Conservation (phyloP, 2,888 invertebrate genomes). For the Drosophila heteroneura region DNA sequence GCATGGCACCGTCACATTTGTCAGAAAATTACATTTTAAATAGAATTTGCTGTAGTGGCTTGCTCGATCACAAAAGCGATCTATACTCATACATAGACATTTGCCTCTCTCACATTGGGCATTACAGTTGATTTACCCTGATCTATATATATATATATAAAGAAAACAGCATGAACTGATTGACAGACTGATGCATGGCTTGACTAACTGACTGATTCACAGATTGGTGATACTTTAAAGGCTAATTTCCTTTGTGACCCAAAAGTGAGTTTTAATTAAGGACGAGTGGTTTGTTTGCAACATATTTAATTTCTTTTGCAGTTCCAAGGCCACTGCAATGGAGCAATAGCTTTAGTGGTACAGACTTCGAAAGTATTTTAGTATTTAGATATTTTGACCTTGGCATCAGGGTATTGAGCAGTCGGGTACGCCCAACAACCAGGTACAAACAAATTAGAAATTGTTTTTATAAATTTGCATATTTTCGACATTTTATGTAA, state of each 20-base stretch:
- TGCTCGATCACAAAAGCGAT: slow-evolving; percentile 59
- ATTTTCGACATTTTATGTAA: slow-evolving; percentile 4
- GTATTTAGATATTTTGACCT: not conserved
- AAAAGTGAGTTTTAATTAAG: not conserved
- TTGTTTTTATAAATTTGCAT: slow-evolving; percentile 8
- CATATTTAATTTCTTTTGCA: not conserved
- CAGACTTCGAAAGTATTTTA: not conserved
- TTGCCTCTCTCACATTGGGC: slow-evolving; percentile 33
- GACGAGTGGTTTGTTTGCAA: not conserved
- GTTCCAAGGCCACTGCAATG: not conserved
- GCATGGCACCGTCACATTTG: slow-evolving; percentile 33
- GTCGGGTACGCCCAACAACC: not conserved
- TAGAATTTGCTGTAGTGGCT: slow-evolving; percentile 51
- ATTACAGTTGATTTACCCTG: slow-evolving; percentile 47
- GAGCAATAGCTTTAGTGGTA: not conserved
- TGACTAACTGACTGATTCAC: not conserved
- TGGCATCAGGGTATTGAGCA: not conserved
- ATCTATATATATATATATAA: slow-evolving; percentile 6
- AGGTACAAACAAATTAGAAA: not conserved
- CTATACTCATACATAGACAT: not conserved
- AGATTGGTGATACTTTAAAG: not conserved
- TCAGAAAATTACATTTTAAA: slow-evolving; percentile 47
- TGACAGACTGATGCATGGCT: not conserved
- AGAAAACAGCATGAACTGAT: not conserved
- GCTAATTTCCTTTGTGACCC: not conserved